phyloP scores from a whole-genome alignment of 2,888 invertebrate species.

The Troglohyphantes excavatus region DNA sequence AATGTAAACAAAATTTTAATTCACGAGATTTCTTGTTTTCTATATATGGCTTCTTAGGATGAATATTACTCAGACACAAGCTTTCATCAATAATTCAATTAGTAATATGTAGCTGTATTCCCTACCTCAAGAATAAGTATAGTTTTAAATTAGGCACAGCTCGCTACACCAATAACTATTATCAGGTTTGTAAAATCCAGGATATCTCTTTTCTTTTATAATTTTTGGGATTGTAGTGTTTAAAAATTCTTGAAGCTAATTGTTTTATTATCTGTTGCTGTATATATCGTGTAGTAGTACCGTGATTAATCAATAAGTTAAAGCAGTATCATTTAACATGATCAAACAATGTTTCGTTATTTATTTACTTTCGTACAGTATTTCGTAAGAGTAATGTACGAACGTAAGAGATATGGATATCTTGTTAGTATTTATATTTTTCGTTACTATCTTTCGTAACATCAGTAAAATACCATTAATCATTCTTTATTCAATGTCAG shows the following conservation, averaged over 20 bases:
- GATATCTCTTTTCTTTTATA: neutral
- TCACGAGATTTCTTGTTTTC: neutral
- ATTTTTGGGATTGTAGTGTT: too few species aligned
- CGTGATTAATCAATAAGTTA: neutral
- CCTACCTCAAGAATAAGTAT: neutral
- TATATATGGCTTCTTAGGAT: slow-evolving; percentile 19
- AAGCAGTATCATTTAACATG: neutral
- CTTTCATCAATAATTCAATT: slow-evolving; percentile 67
- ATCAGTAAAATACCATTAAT: too few species aligned
- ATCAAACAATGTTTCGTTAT: neutral
- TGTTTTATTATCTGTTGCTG: neutral
- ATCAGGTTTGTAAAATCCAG: neutral
- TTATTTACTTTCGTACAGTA: neutral
- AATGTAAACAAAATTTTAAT: neutral
- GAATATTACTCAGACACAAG: neutral
- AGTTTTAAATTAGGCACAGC: slow-evolving; percentile 12
- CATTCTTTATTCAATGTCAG: neutral
- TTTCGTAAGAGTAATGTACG: neutral
- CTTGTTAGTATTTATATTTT: neutral
- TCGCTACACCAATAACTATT: neutral
- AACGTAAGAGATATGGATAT: neutral
- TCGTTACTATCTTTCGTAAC: neutral
- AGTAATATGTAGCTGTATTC: slow-evolving; percentile 53
- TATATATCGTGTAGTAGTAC: neutral
- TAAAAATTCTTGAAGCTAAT: too few species aligned